A percentile compares a stretch with the other conserved stretches of the same genome.
Evolutionary conservation across 2,113 vertebrate genomes (phyloP).

Genomic region (Oncorhynchus mykiss): DNA sequence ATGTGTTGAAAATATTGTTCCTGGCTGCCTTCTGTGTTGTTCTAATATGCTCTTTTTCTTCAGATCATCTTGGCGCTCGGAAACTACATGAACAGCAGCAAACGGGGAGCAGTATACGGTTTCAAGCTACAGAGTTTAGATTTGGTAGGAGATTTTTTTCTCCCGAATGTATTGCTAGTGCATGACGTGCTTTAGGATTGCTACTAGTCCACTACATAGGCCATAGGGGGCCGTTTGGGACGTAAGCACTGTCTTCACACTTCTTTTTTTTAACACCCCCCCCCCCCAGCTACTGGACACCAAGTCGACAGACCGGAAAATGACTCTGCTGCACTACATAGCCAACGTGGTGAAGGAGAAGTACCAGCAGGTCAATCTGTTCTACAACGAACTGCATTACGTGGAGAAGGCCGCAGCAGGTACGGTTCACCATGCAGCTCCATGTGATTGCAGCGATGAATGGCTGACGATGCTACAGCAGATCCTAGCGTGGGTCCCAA

Average conservation of each 20-base stretch:
- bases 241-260: neutral
- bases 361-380: constrained; percentile 86
- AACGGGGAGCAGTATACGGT: constrained; percentile 96
- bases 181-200: neutral
- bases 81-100: constrained; percentile 99
- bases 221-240: neutral
- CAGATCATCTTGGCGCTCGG: constrained; percentile 97
- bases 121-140: constrained; percentile 98
- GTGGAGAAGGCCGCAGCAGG: constrained; percentile 96
- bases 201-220: neutral
- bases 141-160: constrained; percentile 73
- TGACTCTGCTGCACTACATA: constrained; percentile 93
- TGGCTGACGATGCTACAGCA: neutral
- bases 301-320: constrained; percentile 93
- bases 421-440: constrained; percentile 44
- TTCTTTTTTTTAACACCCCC: neutral
- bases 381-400: constrained; percentile 94
- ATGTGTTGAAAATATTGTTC: neutral
- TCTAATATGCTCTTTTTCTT: constrained; percentile 4
- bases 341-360: constrained; percentile 94
- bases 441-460: neutral
- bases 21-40: neutral
- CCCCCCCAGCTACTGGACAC: constrained; percentile 87
- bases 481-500: neutral
- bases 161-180: neutral